Evolutionary conservation across 2,888 invertebrate species (phyloP).

Genomic region (Sthenelais limicola): DNA sequence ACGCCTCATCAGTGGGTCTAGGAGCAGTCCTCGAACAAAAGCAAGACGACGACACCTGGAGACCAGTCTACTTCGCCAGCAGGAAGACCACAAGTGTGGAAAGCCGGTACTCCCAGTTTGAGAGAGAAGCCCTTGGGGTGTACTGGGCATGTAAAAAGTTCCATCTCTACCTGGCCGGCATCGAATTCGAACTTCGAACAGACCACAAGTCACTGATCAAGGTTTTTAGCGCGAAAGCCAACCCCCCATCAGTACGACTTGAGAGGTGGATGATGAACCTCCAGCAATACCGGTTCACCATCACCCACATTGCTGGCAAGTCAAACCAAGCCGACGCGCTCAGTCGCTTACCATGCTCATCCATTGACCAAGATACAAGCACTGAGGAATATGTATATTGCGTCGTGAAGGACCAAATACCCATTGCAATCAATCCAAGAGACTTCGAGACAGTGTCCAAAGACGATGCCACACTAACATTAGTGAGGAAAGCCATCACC

Average conservation of each 20-base stretch:
- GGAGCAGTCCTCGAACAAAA: conserved; percentile 47
- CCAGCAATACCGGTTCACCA: conserved; percentile 46
- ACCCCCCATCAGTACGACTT: neutral
- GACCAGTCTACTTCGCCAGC: conserved; percentile 49
- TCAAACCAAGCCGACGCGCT: conserved; percentile 47
- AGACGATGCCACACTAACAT: neutral
- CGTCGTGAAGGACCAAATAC: neutral
- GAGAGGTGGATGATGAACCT: conserved; percentile 48
- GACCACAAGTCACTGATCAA: conserved; percentile 19
- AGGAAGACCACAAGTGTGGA: conserved; percentile 47
- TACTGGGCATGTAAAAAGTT: conserved; percentile 50
- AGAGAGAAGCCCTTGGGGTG: conserved; percentile 50
- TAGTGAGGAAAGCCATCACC: conserved; percentile 1
- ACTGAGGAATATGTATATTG: conserved; percentile 8
- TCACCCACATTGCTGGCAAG: conserved; percentile 48
- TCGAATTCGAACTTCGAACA: conserved; percentile 48
- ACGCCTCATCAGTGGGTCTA: conserved; percentile 48
- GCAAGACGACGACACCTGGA: conserved; percentile 40
- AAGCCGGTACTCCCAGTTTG: conserved; percentile 50
- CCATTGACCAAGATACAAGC: too few species aligned
- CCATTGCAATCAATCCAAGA: neutral
- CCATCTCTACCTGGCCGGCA: conserved; percentile 45
- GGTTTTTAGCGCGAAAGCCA: neutral
- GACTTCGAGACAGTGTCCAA: neutral
- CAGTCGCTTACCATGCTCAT: neutral